These are phyloP conservation scores for Nestor notabilis DNA, from an alignment of 2,113 vertebrate genomes.

Conservation along the genomic window DNA sequence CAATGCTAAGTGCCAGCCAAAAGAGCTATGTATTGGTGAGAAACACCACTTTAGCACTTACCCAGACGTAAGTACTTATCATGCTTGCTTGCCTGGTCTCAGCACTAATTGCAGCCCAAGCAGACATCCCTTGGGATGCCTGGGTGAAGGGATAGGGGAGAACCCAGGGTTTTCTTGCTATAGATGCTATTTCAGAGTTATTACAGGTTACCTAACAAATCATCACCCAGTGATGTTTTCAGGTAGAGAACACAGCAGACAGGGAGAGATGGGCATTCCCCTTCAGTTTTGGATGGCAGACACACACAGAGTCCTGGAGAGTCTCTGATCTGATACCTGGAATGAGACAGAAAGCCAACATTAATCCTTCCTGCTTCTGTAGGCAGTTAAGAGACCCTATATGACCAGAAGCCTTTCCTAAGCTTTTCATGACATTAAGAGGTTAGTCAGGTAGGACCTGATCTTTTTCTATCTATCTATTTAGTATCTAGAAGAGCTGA, in stretches of 20 bases:
- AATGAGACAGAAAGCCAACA: neutral
- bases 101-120: neutral
- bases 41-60: neutral
- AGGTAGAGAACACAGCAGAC: neutral
- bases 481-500: neutral
- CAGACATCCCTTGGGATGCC: neutral
- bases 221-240: neutral
- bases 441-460: neutral
- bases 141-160: neutral
- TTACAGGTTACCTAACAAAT: neutral
- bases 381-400: neutral
- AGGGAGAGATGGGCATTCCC: neutral
- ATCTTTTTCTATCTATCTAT: neutral
- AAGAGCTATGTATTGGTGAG: neutral
- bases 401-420: neutral
- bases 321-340: neutral
- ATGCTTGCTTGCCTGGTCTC: neutral
- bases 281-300: neutral
- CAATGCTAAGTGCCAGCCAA: neutral
- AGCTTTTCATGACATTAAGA: neutral
- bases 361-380: neutral
- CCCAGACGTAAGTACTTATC: fast-evolving
- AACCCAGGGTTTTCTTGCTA: neutral
- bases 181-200: neutral
- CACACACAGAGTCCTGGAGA: neutral